Base-by-base conservation (phyloP, 1,140 invertebrate genomes). In the Pissodes strobi region DNA sequence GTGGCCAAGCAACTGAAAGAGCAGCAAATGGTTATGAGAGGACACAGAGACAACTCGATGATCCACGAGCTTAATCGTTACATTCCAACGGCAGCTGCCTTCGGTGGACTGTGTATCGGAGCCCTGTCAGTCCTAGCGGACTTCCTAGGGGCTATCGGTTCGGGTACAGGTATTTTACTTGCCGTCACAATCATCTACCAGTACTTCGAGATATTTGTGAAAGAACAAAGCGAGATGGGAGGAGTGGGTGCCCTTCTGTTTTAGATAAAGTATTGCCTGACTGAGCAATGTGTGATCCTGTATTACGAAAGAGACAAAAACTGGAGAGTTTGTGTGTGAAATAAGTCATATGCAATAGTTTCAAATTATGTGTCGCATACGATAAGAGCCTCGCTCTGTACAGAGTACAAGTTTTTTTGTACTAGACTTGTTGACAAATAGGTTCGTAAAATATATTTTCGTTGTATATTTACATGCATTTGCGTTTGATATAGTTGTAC, bases 121-220 rank as follows among this genome's bases (percentile, higher is more conserved):
- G 97, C 97, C 2, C 84, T 99, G 0, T 99, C 97, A 0, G 97
- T 99, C 2, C 82, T 99, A 51, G 97, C 97, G 48, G 97, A 99
- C 81, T 99, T 99, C 81, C 83, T 99, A 76, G 97, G 97, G 56
- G 96, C 97, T 48, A 99, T 99, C 78, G 96, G 97, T 37, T 98
- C 95, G n/a, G 95, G 96, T 64, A 98, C 97, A 70, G 97, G 98
- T 85, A 99, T 99, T 74, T 82, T 99, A 19, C 84, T 99, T 43
- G 97, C 98, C 63, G 98, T 99, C 41, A 99, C 98, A 27, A 99
- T 99, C 77, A 99, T 99, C 78, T 99, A 99, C 80, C 97, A 99
- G 83, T 99, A 99, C 88, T 99, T 99, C 80, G 98, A 99, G 82
- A 99, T 99, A 74, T 99, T 99, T 80, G 97, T 99, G 48, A 99